Evolutionary conservation across 2,888 invertebrate species (phyloP), one percentile per base, ranked within the genome.

Genomic region (Drosophila longiperda): DNA sequence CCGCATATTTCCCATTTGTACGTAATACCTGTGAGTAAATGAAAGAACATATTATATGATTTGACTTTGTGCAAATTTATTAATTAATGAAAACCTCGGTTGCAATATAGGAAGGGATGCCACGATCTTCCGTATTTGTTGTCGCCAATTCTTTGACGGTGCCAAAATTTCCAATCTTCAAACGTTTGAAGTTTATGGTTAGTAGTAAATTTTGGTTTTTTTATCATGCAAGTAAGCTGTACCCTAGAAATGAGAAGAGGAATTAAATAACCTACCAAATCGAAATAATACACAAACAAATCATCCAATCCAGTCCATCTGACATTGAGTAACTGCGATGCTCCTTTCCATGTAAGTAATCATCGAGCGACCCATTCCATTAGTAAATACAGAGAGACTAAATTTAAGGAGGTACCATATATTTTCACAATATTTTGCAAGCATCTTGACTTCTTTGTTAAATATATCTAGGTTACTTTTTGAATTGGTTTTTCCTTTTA

Each of bases 201-300:
- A 74, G 60, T 8, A 74, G 12, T 9, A 74, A 33, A 29, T 73
- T 74, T 0, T 58, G 8, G 49, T 59, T 26, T 32, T 15, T 26
- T 42, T 52, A 9, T n/a, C n/a, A 38, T 74, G 74, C 17, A 74
- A 48, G 15, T 67, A 55, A 1, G 23, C 9, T 6, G 73, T 29
- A 6, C 12, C 53, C 53, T 54, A 23, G 11, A 53, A 53, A 8
- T 15, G 15, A 53, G 17, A 17, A 48, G 5, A 40, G 4, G n/a
- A 26, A 17, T 9, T 23, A 34, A 53, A 53, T 53, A 1, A 34
- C 9, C 9, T 36, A 17, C 23, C 23, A 23, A 23, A 23, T 23
- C 23, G 23, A 23, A 23, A 6, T 53, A 34, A 0, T 7, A 54
- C 17, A 11, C 23, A 20, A 59, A 69, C 55, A 5, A 40, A 4